Base-by-base conservation (phyloP, 35 echinoderm and acorn worm genomes). In the Holothuria glaberrima region DNA sequence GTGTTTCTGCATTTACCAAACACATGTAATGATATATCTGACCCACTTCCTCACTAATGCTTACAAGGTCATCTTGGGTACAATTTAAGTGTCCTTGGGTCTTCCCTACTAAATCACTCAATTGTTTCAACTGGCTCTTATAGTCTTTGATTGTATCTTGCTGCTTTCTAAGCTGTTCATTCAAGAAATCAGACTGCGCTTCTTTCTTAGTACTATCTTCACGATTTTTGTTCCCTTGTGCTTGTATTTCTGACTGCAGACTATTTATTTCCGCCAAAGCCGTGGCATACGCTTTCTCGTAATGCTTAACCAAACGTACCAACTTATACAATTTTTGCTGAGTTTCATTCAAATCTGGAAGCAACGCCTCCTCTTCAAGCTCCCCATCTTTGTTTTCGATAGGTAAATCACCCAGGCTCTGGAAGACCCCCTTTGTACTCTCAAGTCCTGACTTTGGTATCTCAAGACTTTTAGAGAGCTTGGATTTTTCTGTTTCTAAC, bases 1-100 rank as follows among this genome's bases (percentile, higher is more conserved):
- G 95, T 17, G 87, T 94, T 46, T 98, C 95, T 18, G 90, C 90
- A 88, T 98, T 98, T 25, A 98, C 88, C 88, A 92, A 83, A 79
- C 95, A 98, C 25, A 98, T 91, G 41, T 98, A 91, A 38, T 92
- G 90, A 50, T 98, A 98, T 48, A 98, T 65, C 65, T 98, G 95
- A 14, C 93, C 93, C 18, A 98, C 75, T 56, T 98, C 95, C 71
- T 98, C 95, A 48, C 95, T 98, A 7, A 98, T 88, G 30, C 66
- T 87, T 14, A 93, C 86, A 34, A 98, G 90, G 59, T 98, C 95
- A 87, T 98, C 95, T 83, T 92, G 93, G n/a, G 93, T 98, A 29
- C 93, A 94, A 41, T 94, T 92, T 24, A 98, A 83, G 50, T 98
- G 92, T 9, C 95, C 95, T 30, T 98, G 95, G 4, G 92, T 89